These are phyloP conservation scores for Edolisoma coerulescens DNA, from an alignment of 2,113 vertebrate species.

Conservation along the genomic window DNA sequence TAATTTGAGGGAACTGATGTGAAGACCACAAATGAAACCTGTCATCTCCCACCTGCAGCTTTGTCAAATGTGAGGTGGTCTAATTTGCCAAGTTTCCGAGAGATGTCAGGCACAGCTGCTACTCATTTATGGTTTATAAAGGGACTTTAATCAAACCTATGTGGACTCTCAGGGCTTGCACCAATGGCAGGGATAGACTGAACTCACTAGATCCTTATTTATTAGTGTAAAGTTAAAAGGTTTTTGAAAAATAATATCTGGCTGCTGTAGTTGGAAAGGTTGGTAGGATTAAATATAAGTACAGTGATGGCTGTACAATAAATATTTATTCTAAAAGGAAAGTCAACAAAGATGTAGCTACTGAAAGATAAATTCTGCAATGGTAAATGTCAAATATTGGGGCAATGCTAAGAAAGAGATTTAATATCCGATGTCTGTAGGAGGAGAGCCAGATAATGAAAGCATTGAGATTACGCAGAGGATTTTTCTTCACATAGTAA, in stretches of 20 bases:
- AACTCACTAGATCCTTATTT: not conserved
- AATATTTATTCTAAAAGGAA: slow-evolving; percentile 59
- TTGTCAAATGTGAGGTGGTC: not conserved
- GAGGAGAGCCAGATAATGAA: not conserved
- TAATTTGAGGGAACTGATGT: slow-evolving; percentile 2
- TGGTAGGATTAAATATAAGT: not conserved
- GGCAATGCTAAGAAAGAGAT: slow-evolving; percentile 12
- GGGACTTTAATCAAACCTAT: not conserved
- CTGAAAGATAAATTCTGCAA: slow-evolving; percentile 13
- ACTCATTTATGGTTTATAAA: not conserved
- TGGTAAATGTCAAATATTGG: slow-evolving; percentile 39
- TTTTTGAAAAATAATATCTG: slow-evolving; percentile 44
- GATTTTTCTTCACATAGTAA: not conserved
- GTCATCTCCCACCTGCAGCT: slow-evolving; percentile 5
- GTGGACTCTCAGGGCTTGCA: not conserved
- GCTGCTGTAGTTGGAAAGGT: not conserved
- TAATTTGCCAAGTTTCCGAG: not conserved
- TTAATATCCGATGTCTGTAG: slow-evolving; percentile 2
- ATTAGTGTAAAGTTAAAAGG: not conserved
- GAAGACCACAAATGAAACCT: not conserved
- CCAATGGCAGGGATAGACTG: not conserved
- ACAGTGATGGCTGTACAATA: slow-evolving; percentile 2
- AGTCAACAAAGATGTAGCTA: slow-evolving; percentile 56
- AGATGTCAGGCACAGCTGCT: not conserved
- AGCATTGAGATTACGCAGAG: not conserved